Conservation (phyloP, 2,888 invertebrate genomes). For the Nephrotoma guestfalica region DNA sequence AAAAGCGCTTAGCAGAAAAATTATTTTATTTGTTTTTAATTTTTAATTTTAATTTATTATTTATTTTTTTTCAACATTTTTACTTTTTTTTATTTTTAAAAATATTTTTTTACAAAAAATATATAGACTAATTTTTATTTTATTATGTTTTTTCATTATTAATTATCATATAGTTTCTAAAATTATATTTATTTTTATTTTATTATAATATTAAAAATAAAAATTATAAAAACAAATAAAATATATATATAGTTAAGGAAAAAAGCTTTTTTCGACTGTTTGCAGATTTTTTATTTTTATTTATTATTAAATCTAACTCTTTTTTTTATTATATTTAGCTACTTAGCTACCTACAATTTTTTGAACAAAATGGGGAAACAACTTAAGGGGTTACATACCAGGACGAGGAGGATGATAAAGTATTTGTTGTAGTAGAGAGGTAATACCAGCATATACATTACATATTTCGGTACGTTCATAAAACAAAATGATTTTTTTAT, state of each 20-base stretch:
- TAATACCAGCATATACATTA: neutral
- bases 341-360: slow-evolving; percentile 4
- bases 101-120: slow-evolving; percentile 4
- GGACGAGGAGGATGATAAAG: neutral
- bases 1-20: slow-evolving; percentile 5
- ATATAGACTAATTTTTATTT: slow-evolving; percentile 2
- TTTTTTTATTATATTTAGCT: slow-evolving; percentile 3
- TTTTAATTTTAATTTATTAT: neutral
- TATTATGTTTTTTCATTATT: neutral
- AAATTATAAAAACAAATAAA: neutral
- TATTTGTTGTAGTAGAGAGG: neutral
- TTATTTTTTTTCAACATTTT: neutral
- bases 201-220: neutral
- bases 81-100: slow-evolving; percentile 2
- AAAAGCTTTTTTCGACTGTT: neutral
- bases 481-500: neutral
- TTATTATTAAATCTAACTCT: neutral
- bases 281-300: neutral
- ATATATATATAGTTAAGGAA: neutral
- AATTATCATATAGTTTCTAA: slow-evolving; percentile 1
- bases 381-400: neutral
- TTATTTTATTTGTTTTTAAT: slow-evolving; percentile 1
- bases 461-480: neutral
- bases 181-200: neutral
- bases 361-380: neutral